A percentile compares a stretch with the other conserved stretches of the same genome.
Evolutionary conservation across 2,113 vertebrate genomes (phyloP).

Genomic region (Pavo muticus): DNA sequence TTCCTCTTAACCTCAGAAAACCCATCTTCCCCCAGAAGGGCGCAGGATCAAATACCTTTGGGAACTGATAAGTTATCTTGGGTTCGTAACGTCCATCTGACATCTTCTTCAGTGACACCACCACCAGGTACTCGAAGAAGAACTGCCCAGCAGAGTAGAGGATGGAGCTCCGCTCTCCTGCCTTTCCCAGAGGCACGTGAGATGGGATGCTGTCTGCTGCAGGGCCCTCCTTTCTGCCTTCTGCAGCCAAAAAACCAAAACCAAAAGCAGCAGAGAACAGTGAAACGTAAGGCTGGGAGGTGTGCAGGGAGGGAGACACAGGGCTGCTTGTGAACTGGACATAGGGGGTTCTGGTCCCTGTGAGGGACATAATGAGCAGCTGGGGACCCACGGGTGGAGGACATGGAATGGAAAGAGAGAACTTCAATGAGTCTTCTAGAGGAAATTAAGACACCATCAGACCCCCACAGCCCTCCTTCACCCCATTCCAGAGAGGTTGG

Average conservation of each 20-base stretch:
- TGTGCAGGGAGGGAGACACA: background rate
- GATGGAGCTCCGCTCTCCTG: conserved; percentile 48
- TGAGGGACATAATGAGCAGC: background rate
- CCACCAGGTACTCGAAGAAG: conserved; percentile 96
- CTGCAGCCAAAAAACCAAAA: conserved; percentile 52
- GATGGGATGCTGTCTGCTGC: conserved; percentile 4
- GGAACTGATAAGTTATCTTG: conserved; percentile 94
- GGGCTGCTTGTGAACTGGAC: background rate
- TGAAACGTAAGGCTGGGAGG: conserved; percentile 37
- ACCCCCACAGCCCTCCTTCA: background rate
- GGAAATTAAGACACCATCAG: background rate
- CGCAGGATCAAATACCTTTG: conserved; percentile 84
- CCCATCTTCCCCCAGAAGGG: background rate
- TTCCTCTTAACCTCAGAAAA: background rate
- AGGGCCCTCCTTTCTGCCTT: conserved; percentile 11
- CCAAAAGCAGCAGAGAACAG: background rate
- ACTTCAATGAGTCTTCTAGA: background rate
- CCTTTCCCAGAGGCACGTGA: background rate
- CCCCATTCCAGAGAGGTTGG: background rate
- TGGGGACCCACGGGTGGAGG: background rate
- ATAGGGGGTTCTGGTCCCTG: background rate
- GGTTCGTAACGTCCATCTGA: conserved; percentile 83
- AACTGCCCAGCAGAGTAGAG: conserved; percentile 84
- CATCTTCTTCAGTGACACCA: conserved; percentile 88
- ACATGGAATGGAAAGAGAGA: background rate